Conservation (phyloP, 2,888 invertebrate species). For the Hylaea fasciaria region DNA sequence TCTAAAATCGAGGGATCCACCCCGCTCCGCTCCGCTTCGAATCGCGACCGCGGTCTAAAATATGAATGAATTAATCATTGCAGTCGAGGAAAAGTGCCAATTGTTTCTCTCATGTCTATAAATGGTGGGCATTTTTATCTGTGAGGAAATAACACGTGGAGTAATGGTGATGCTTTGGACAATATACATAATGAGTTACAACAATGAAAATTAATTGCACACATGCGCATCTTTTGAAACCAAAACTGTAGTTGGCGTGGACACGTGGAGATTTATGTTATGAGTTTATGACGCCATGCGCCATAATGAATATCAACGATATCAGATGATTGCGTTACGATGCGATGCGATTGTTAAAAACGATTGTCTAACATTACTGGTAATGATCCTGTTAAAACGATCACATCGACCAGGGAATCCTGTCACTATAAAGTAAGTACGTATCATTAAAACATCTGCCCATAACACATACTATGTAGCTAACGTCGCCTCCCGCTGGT, state of each 20-base stretch:
- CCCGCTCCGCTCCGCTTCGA: not conserved
- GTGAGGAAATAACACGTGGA: too few relatives aligned
- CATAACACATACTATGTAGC: constrained; percentile 10
- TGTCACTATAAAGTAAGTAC: not conserved
- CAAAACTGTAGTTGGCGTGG: not conserved
- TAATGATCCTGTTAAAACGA: constrained; percentile 6
- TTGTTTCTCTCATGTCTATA: not conserved
- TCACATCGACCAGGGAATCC: not conserved
- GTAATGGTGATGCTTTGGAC: too few relatives aligned
- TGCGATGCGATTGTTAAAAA: constrained; percentile 2
- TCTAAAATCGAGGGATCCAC: constrained; percentile 10
- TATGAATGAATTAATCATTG: constrained; percentile 17
- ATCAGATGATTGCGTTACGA: constrained; percentile 5
- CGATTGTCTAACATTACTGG: not conserved
- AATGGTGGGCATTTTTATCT: too few relatives aligned
- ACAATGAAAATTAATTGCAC: too few relatives aligned
- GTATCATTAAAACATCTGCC: constrained; percentile 22
- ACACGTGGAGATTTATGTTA: constrained; percentile 5
- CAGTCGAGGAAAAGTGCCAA: constrained; percentile 3
- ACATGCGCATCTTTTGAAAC: not conserved
- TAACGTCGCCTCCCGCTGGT: constrained; percentile 36
- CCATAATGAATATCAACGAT: constrained; percentile 17
- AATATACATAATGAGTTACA: too few relatives aligned
- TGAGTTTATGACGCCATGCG: not conserved
- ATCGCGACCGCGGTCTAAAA: not conserved